Conservation (phyloP, 2,113 vertebrate genomes). For the Synchiropus splendidus region DNA sequence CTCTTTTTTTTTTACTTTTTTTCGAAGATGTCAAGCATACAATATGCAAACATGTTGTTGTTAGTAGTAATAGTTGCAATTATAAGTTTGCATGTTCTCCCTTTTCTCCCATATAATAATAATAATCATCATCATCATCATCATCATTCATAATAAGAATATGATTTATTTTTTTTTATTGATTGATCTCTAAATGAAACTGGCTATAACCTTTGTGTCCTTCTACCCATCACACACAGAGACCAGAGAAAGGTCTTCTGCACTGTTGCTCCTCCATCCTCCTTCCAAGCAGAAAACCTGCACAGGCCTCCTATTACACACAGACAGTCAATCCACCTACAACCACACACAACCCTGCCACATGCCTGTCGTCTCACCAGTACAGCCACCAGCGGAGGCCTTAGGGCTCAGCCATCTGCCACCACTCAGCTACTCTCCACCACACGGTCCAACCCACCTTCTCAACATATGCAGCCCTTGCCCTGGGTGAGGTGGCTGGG, state of each 20-base stretch:
- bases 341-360: conserved; percentile 11
- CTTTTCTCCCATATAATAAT: too few species aligned
- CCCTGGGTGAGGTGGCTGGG: conserved; percentile 62
- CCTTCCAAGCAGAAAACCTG: conserved; percentile 53
- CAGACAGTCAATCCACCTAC: neutral
- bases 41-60: too few species aligned
- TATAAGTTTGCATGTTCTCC: too few species aligned
- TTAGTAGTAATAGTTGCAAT: too few species aligned
- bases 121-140: too few species aligned
- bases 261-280: conserved; percentile 48
- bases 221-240: conserved; percentile 9
- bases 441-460: conserved; percentile 42
- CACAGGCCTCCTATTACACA: conserved; percentile 12
- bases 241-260: conserved; percentile 60
- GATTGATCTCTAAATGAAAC: too few species aligned
- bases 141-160: too few species aligned
- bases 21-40: too few species aligned
- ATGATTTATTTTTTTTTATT: too few species aligned
- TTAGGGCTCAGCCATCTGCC: conserved; percentile 61
- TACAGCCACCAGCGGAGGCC: conserved; percentile 50
- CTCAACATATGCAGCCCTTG: conserved; percentile 64
- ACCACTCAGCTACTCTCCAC: conserved; percentile 35
- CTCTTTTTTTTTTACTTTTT: too few species aligned
- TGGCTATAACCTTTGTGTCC: too few species aligned
- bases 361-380: conserved; percentile 28